Evolutionary conservation across 2,797 vertebrate species (phyloP), one percentile per base, ranked within the genome.

Genomic region (Cryptoblepharus egeriae): DNA sequence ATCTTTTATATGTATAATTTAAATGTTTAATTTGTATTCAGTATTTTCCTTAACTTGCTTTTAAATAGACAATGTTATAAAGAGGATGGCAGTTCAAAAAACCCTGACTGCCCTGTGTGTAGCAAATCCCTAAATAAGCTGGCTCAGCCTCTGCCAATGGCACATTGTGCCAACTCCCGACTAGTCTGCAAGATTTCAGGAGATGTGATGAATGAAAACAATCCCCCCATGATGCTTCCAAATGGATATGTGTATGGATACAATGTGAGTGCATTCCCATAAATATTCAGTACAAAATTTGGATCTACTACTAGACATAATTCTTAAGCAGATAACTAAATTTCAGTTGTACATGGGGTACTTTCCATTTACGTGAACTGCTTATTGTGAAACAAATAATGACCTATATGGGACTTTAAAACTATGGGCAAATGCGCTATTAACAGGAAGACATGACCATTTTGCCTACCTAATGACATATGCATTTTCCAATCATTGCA

Each of bases 141-240:
- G 96, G 99, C 98, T 28, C 98, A 99, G 93, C 99, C 98, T 3
- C 96, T 99, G 75, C 99, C 99, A 26, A 99, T 99, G 99, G 99
- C 99, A 73, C 98, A 99, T 91, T 99, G 99, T 55, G 99, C 99
- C 95, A 99, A 99, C 95, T 99, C 99, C 70, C 97, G 99, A 90
- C 97, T 99, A 93, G 99, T 99, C 89, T 99, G 99, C 94, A 99
- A 99, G 96, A 99, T 99, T 95, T 99, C 99, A 0, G 99, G 99
- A 37, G 98, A 99, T 75, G 99, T 99, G 80, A 99, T 99, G 99
- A 99, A 99, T 10, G 98, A 99, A 96, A 99, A 99, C 96, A 99
- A 99, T 93, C 98, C 98, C 39, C 99, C 99, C 7, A 99, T 99
- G 99, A 99, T 99, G 98, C 96, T 99, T 94, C 98, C 98, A 92